These are phyloP conservation scores for Lathronympha strigana DNA, from an alignment of 2,888 invertebrate genomes.

Conservation along the genomic window DNA sequence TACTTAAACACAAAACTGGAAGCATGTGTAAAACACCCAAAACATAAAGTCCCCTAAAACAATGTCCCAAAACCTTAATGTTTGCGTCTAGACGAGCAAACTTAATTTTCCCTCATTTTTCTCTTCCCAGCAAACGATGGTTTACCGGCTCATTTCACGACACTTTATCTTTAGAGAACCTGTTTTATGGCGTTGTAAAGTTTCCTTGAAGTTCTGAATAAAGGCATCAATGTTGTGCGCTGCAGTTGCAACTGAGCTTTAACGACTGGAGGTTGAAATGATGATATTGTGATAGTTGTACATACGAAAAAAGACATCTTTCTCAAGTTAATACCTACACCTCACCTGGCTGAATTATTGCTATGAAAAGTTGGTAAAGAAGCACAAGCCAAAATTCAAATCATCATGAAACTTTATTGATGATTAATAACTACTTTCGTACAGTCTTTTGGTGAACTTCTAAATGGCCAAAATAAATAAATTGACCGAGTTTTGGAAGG, in stretches of 20 bases:
- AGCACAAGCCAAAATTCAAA: no score
- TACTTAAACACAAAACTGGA: background rate
- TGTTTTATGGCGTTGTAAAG: conserved; percentile 21
- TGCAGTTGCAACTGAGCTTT: background rate
- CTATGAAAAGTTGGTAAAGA: no score
- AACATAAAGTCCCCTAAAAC: conserved; percentile 1
- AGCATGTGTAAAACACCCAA: background rate
- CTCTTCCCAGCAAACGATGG: conserved; percentile 12
- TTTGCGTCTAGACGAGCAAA: conserved; percentile 26
- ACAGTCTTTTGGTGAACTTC: no score
- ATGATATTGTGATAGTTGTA: background rate
- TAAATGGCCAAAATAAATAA: no score
- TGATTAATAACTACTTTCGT: no score
- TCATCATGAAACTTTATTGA: no score
- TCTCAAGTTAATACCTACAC: no score
- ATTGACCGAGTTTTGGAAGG: no score
- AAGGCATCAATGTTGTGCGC: conserved; percentile 6
- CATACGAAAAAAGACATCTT: no score
- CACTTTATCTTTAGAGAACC: conserved; percentile 30
- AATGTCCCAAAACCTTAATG: conserved; percentile 10
- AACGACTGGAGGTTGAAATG: background rate
- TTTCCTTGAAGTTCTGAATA: conserved; percentile 9
- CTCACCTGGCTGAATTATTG: no score
- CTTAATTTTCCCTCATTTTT: conserved; percentile 28
- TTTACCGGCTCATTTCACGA: conserved; percentile 28